Base-by-base conservation (phyloP, 2,888 invertebrate species). In the Cynaeus angustus region DNA sequence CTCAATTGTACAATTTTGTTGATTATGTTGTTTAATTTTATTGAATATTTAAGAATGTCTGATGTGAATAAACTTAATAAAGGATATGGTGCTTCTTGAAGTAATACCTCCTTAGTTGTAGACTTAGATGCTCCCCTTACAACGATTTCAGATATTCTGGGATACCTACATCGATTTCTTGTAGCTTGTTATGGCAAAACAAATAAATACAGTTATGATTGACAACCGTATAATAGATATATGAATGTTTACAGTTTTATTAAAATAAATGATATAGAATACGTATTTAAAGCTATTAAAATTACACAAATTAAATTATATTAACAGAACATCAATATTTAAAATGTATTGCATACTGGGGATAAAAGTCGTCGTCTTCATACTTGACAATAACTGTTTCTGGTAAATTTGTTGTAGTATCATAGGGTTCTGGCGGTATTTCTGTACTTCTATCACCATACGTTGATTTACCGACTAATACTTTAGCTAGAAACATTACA, bases 341-440 rank as follows among this genome's bases (percentile, higher is more conserved):
- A 43, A 43, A 43, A 10, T 43, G 43, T 10, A 74, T 70, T 8
- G 72, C 45, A 59, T 66, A 72, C 30, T 58, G 8, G 12, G 74
- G 74, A 52, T 52, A 70, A 30, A 70, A 74, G 9, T 59, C 61
- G 13, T 48, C 13, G 33, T 74, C 71, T 12, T 70, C 70, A 50
- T 70, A 74, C 43, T 74, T 74, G 7, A 74, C 74, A 28, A 73
- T 48, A 13, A 74, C 74, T 6, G 67, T 53, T 1, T 43, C 58
- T 2, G 45, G 37, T 9, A 38, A 10, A 26, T 67, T 68, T 12
- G 30, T 14, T 7, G 71, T 70, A 8, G 72, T 41, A 55, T 74
- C 71, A 38, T 26, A 72, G 5, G 52, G 16, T 9, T 56, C 46
- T 13, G 52, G 66, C 8, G 74, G 74, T 13, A 74, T 41, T 37